These are phyloP conservation scores for Cygnus buccinator DNA, from an alignment of 2,113 vertebrate species.

Conservation along the genomic window DNA sequence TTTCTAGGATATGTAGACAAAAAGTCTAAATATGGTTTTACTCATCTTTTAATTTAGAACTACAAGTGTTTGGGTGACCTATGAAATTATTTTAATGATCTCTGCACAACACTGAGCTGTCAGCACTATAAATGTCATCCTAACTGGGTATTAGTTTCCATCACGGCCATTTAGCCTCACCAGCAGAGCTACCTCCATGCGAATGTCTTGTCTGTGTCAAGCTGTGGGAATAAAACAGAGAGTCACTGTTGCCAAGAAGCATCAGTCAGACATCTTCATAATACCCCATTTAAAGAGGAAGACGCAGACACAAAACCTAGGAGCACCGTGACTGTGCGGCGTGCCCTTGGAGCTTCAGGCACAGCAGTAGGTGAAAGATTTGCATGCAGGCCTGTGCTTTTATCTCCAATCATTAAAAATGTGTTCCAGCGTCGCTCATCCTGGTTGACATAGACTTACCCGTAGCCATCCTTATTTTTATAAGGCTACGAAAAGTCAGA, in stretches of 20 bases:
- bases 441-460: not conserved
- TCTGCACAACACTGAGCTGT: conserved; percentile 14
- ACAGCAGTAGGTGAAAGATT: not conserved
- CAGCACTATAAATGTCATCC: conserved; percentile 17
- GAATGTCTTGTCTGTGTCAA: not conserved
- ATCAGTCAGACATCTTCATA: conserved; percentile 7
- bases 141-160: conserved; percentile 21
- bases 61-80: conserved; percentile 45
- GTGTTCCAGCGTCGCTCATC: not conserved
- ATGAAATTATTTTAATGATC: conserved; percentile 42
- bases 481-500: not conserved
- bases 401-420: not conserved
- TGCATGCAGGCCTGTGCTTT: not conserved
- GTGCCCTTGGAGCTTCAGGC: not conserved
- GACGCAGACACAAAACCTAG: not conserved
- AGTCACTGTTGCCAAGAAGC: not conserved
- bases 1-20: conserved; percentile 8
- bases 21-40: conserved; percentile 38
- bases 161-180: conserved; percentile 15
- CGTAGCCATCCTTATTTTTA: not conserved
- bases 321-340: not conserved
- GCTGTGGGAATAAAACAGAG: not conserved
- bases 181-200: not conserved
- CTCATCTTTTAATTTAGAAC: conserved; percentile 44
- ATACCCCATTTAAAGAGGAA: not conserved